Evolutionary conservation across 2,113 vertebrate genomes (phyloP).

Genomic region (Ceyx melanurus): DNA sequence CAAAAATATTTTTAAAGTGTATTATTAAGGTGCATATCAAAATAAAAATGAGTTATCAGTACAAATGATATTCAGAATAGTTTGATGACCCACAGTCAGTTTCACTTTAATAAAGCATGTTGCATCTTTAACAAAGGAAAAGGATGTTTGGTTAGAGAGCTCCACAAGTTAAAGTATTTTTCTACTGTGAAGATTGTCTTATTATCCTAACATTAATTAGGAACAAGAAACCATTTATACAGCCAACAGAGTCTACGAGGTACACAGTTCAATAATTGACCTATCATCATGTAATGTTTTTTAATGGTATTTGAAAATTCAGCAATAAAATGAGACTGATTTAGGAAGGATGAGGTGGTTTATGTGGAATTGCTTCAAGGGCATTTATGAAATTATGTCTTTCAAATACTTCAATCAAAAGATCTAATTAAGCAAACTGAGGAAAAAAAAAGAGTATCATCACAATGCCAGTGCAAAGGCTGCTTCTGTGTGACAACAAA

Average conservation of each 20-base stretch:
- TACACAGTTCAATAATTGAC: constrained; percentile 22
- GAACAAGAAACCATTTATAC: not conserved
- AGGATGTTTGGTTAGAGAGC: not conserved
- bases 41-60: not conserved
- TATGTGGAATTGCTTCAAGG: constrained; percentile 2
- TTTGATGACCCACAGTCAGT: not conserved
- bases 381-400: constrained; percentile 33
- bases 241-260: not conserved
- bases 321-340: constrained; percentile 25
- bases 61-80: not conserved
- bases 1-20: not conserved
- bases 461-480: not conserved
- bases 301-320: constrained; percentile 49
- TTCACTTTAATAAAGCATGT: not conserved
- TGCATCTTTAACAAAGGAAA: not conserved
- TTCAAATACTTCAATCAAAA: constrained; percentile 43
- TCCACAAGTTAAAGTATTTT: not conserved
- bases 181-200: not conserved
- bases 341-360: not conserved
- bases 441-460: not conserved
- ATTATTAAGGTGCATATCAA: not conserved
- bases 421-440: constrained; percentile 16
- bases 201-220: not conserved
- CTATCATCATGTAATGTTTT: not conserved
- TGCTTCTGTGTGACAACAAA: not conserved